phyloP scores from a whole-genome alignment of 2,113 vertebrate species.

The Chiloscyllium plagiosum region DNA sequence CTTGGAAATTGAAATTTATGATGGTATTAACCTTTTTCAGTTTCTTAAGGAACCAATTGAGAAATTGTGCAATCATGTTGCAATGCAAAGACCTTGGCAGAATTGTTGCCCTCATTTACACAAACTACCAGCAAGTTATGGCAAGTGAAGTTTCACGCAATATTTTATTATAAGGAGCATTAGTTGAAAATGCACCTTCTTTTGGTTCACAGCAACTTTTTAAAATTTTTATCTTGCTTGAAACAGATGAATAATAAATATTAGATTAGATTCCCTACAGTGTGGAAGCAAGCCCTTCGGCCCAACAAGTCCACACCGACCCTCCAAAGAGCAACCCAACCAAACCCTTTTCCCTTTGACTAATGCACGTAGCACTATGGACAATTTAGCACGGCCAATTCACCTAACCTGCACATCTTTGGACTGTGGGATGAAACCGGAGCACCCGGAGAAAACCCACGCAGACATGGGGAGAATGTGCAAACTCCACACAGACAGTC shows the following conservation, averaged over 20 bases:
- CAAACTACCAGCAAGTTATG: background rate
- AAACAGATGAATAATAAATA: background rate
- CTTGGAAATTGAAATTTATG: constrained; percentile 1
- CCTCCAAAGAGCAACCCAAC: no score
- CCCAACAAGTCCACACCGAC: no score
- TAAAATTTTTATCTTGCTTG: background rate
- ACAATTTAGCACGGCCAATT: no score
- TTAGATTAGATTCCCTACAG: no score
- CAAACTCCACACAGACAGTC: no score
- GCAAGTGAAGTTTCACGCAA: background rate
- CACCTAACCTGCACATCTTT: no score
- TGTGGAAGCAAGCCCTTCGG: no score
- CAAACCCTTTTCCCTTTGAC: no score
- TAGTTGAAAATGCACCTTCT: background rate
- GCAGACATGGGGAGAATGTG: no score
- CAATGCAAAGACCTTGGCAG: background rate
- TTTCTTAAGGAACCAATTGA: background rate
- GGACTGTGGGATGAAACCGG: no score
- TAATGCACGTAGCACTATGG: no score
- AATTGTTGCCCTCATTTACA: background rate
- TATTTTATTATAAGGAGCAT: background rate
- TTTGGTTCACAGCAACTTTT: background rate
- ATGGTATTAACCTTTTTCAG: background rate
- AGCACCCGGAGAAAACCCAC: no score
- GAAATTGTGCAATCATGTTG: background rate